Evolutionary conservation across 2,113 vertebrate genomes (phyloP).

Genomic region (Petaurus breviceps): DNA sequence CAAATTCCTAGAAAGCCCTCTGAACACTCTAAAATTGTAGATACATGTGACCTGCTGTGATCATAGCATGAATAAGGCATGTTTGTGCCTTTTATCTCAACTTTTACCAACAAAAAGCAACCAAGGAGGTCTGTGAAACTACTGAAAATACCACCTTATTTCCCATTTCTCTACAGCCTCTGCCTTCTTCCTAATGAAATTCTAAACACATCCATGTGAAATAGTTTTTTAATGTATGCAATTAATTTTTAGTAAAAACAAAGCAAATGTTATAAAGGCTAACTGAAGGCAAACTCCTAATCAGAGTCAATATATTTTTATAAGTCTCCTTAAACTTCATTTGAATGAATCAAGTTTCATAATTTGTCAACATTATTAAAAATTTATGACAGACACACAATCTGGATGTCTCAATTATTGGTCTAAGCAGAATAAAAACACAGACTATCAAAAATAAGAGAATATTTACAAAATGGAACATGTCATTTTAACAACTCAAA

Average conservation of each 20-base stretch:
- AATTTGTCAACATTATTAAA: background rate
- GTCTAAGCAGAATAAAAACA: background rate
- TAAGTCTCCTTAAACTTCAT: background rate
- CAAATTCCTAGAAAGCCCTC: background rate
- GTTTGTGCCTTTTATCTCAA: slow-evolving; percentile 30
- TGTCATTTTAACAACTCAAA: background rate
- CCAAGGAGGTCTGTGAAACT: slow-evolving; percentile 18
- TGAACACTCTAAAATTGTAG: background rate
- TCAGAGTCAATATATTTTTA: background rate
- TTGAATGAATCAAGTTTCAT: background rate
- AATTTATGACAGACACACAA: background rate
- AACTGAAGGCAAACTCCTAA: background rate
- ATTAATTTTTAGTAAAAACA: slow-evolving; percentile 21
- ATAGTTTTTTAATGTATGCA: background rate
- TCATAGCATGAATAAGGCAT: background rate
- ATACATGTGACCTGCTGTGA: background rate
- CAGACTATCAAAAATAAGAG: background rate
- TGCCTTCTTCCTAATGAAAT: slow-evolving; percentile 30
- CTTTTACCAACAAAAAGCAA: slow-evolving; percentile 2
- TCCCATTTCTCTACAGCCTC: background rate
- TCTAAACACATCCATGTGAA: slow-evolving; percentile 5
- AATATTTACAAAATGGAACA: background rate
- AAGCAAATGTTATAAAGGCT: background rate
- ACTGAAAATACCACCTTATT: background rate
- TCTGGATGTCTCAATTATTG: background rate